Percentiles rank a stretch among this genome's conserved stretches.
These are phyloP conservation scores for Eupithecia dodoneata DNA, from an alignment of 2,888 invertebrate genomes.

Conservation along the genomic window DNA sequence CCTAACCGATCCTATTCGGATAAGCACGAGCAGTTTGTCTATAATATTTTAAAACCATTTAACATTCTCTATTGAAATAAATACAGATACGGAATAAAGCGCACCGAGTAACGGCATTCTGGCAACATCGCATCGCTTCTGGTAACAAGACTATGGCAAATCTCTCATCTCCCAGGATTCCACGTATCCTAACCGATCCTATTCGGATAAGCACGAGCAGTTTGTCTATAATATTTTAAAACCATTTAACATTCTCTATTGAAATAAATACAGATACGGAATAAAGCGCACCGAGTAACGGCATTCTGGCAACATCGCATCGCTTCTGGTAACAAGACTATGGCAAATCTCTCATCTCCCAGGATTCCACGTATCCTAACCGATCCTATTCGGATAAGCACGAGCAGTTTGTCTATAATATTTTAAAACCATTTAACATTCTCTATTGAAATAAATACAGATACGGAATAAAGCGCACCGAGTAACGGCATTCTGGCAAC, in stretches of 20 bases:
- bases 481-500: neutral
- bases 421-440: neutral
- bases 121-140: neutral
- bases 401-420: conserved; percentile 49
- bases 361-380: conserved; percentile 17
- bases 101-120: neutral
- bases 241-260: neutral
- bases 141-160: conserved; percentile 11
- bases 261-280: neutral
- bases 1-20: conserved; percentile 40
- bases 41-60: neutral
- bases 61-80: neutral
- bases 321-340: conserved; percentile 1
- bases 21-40: conserved; percentile 46
- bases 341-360: conserved; percentile 30
- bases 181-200: conserved; percentile 35
- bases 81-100: neutral
- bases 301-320: neutral
- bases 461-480: neutral
- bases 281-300: neutral
- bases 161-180: conserved; percentile 28
- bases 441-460: neutral
- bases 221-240: too few species aligned
- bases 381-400: conserved; percentile 42
- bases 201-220: conserved; percentile 39